These are phyloP conservation scores for Rhodophaea formosa DNA, from an alignment of 2,888 invertebrate species.

Conservation along the genomic window DNA sequence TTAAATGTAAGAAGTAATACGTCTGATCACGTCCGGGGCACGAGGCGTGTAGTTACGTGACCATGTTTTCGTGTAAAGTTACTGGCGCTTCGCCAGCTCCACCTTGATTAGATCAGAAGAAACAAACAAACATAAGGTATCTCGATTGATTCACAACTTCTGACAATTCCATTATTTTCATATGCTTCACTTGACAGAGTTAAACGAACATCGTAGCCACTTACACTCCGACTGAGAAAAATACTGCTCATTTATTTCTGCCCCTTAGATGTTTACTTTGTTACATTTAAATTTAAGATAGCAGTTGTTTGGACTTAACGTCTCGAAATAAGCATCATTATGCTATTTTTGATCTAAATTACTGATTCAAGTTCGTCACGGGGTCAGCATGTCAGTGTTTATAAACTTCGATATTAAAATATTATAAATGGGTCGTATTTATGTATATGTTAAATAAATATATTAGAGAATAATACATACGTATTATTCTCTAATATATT, in stretches of 20 bases:
- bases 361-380: no score
- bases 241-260: neutral
- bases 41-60: neutral
- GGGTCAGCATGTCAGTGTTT: no score
- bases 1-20: slow-evolving; percentile 8
- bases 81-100: slow-evolving; percentile 57
- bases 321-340: no score
- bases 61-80: slow-evolving; percentile 41
- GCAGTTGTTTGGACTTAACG: no score
- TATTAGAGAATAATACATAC: no score
- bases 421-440: no score
- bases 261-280: no score
- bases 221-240: neutral
- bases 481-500: no score
- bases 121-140: slow-evolving; percentile 49
- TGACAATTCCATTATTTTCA: slow-evolving; percentile 6
- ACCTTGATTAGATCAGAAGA: slow-evolving; percentile 56
- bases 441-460: no score
- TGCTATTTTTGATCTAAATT: no score
- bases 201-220: slow-evolving; percentile 2
- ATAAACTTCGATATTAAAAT: no score
- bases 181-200: neutral
- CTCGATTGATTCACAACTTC: slow-evolving; percentile 39
- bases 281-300: no score
- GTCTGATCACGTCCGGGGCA: slow-evolving; percentile 3